Evolutionary conservation across 1,140 invertebrate species (phyloP).

Genomic region (Drosophila erecta): DNA sequence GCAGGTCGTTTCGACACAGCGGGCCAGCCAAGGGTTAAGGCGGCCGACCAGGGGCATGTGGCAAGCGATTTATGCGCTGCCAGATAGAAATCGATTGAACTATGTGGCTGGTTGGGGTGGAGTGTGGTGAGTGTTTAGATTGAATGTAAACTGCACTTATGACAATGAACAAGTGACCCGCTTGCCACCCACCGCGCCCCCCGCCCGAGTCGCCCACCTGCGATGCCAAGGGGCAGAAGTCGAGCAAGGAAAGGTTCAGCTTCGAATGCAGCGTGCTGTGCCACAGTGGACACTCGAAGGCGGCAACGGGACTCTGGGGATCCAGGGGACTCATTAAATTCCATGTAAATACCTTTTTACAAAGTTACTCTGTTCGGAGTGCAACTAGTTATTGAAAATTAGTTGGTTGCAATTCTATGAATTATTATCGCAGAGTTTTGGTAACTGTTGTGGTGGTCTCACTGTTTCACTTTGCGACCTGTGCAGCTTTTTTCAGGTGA

Average conservation of each 20-base stretch:
- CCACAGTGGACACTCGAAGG: constrained; percentile 5
- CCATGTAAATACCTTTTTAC: too few relatives aligned
- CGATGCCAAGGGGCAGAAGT: constrained; percentile 24
- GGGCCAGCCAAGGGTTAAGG: constrained; percentile 20
- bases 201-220: too few relatives aligned
- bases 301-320: not conserved
- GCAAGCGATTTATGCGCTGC: constrained; percentile 78
- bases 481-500: constrained; percentile 11
- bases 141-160: constrained; percentile 81
- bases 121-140: constrained; percentile 70
- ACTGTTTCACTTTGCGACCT: not conserved
- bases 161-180: constrained; percentile 75
- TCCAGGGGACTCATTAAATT: not conserved
- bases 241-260: constrained; percentile 19
- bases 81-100: constrained; percentile 80
- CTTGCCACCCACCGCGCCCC: not conserved
- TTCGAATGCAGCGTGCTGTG: constrained; percentile 9
- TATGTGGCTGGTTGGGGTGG: constrained; percentile 17
- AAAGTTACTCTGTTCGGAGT: too few relatives aligned
- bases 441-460: not conserved
- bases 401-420: too few relatives aligned
- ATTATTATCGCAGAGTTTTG: too few relatives aligned
- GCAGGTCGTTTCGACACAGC: constrained; percentile 17
- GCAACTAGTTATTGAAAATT: too few relatives aligned
- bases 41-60: constrained; percentile 60